Base-by-base conservation (phyloP, 2,888 invertebrate species). In the Gastracanthus pulcherrimus region DNA sequence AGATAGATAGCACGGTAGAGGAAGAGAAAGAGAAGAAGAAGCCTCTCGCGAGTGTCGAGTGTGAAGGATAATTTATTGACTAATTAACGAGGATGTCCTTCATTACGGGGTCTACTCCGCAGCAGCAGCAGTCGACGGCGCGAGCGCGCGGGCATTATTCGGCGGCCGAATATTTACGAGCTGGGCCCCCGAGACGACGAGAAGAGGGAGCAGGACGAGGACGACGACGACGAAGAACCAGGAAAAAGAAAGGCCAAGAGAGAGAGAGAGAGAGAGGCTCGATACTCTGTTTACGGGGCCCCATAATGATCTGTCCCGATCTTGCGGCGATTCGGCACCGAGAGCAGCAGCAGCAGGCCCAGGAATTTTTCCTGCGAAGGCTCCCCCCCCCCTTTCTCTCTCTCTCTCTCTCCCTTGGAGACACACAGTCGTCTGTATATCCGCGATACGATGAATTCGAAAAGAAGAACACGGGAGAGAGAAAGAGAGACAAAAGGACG, bases 21-120 rank as follows among this genome's bases (percentile, higher is more conserved):
- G 70, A 55, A 82, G 81, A 83, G 76, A 79, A 80, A 74, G 34
- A 38, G 75, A 69, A 69, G 62, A 71, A 82, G 82, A n/a, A n/a
- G 82, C 82, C 85, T 86, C 85, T 88, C 87, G 87, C 88, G 87
- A 86, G 87, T 87, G 87, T 85, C 83, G 85, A 87, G 86, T 86
- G 87, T 88, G 89, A 88, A 88, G 89, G 88, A 89, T 90, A 91
- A 91, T 91, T 91, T 91, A 91, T 90, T 87, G 90, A 88, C 91
- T 91, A 91, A 91, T 91, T 91, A 91, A 91, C 90, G 89, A 89
- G 89, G 88, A 88, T 91, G 91, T 91, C 91, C 91, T 91, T 91
- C 91, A 91, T 91, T 91, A 91, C 91, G 86, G 87, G 51, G 60
- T 19, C 58, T 31, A 31, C 36, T 1, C 87, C 85, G 81, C 78